Percentiles rank a stretch among this genome's conserved stretches.
These are phyloP conservation scores for Hydriomena furcata DNA, from an alignment of 2,888 invertebrate genomes.

Conservation along the genomic window DNA sequence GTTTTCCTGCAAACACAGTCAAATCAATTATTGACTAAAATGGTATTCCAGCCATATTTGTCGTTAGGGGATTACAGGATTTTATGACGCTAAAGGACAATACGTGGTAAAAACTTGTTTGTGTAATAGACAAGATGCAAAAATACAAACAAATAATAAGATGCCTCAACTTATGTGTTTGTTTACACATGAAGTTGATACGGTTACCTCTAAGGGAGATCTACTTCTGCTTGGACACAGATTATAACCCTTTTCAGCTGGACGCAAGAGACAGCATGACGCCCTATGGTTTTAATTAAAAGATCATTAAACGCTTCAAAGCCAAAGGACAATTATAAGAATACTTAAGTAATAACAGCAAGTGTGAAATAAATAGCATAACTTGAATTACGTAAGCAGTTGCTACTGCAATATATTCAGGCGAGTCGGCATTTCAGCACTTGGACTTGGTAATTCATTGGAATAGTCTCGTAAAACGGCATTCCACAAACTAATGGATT, in stretches of 20 bases:
- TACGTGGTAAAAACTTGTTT: not conserved
- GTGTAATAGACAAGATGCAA: too few species aligned
- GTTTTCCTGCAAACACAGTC: not conserved
- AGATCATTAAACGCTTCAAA: not conserved
- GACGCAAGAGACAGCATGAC: not conserved
- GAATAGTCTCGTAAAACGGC: constrained; percentile 28
- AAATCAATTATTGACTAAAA: not conserved
- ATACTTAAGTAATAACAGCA: constrained; percentile 7
- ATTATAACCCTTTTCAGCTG: not conserved
- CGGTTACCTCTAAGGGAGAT: too few species aligned
- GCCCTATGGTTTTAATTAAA: not conserved
- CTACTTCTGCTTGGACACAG: not conserved
- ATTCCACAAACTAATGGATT: constrained; percentile 33
- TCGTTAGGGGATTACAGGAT: constrained; percentile 1
- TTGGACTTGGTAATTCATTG: constrained; percentile 26
- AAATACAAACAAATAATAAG: too few species aligned
- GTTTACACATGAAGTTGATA: too few species aligned
- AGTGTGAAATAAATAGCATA: constrained; percentile 6
- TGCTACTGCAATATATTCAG: constrained; percentile 24
- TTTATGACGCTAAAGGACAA: not conserved
- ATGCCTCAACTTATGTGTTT: too few species aligned
- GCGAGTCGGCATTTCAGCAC: constrained; percentile 30
- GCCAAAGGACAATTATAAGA: constrained; percentile 7
- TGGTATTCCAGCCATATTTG: not conserved
- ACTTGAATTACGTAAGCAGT: constrained; percentile 17